A percentile compares a stretch with the other conserved stretches of the same genome.
Evolutionary conservation across 35 echinoderm and acorn worm species (phyloP).

Genomic region (Holothuria glaberrima): DNA sequence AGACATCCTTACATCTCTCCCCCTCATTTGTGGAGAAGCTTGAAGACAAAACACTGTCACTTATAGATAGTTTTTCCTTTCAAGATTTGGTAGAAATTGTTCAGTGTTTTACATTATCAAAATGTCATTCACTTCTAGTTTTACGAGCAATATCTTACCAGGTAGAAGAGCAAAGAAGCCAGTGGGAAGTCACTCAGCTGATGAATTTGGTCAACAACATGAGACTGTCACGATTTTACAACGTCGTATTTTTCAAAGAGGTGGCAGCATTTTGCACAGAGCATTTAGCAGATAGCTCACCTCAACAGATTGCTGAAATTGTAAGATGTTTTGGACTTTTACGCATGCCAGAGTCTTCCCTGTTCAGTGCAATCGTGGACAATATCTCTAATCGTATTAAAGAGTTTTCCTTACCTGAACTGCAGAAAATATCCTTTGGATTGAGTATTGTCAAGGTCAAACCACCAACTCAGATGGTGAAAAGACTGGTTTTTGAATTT

Average conservation of each 20-base stretch:
- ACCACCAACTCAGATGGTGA: slow-evolving; percentile 31
- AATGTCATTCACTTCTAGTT: slow-evolving; percentile 34
- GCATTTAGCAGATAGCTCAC: slow-evolving; percentile 35
- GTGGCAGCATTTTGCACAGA: slow-evolving; percentile 60
- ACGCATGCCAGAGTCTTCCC: slow-evolving; percentile 33
- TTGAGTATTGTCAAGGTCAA: slow-evolving; percentile 29
- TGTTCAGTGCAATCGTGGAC: slow-evolving; percentile 9
- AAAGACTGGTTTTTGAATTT: slow-evolving; percentile 20
- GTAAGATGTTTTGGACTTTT: slow-evolving; percentile 50
- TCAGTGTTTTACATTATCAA: slow-evolving; percentile 23
- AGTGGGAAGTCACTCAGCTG: slow-evolving; percentile 63
- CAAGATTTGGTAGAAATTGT: slow-evolving; percentile 42
- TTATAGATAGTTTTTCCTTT: slow-evolving; percentile 48
- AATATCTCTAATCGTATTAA: not conserved
- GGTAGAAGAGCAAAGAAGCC: slow-evolving; percentile 49
- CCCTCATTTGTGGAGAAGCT: slow-evolving; percentile 59
- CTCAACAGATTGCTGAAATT: slow-evolving; percentile 29
- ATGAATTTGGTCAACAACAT: slow-evolving; percentile 45
- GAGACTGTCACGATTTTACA: slow-evolving; percentile 57
- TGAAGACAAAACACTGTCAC: slow-evolving; percentile 67
- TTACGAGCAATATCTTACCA: slow-evolving; percentile 60
- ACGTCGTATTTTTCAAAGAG: slow-evolving; percentile 46
- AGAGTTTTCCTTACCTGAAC: slow-evolving; percentile 34
- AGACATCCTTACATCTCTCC: slow-evolving; percentile 43
- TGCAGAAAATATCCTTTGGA: slow-evolving; percentile 42